Percentiles rank a stretch among this genome's conserved stretches.
These are phyloP conservation scores for Melipona quadrifasciata DNA, from an alignment of 1,140 invertebrate species.

Conservation along the genomic window DNA sequence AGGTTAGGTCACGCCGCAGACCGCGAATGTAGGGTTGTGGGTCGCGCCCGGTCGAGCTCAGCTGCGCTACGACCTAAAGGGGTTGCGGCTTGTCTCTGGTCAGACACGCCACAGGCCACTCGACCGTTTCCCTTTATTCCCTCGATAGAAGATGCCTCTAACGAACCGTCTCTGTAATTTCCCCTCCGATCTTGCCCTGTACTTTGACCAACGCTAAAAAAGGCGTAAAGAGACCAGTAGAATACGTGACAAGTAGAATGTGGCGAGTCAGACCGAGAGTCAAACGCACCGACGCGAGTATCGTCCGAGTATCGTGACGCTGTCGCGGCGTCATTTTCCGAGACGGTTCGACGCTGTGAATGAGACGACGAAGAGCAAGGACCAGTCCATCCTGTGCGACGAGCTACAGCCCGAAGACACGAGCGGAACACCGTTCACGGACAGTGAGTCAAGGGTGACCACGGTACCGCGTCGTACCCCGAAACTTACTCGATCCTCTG, in stretches of 20 bases:
- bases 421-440: no score
- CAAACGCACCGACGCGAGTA: not conserved
- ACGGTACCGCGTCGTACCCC: no score
- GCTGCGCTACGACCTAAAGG: conserved; percentile 73
- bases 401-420: no score
- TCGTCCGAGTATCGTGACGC: conserved; percentile 3
- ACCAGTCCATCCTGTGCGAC: not conserved
- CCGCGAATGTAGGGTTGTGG: conserved; percentile 81
- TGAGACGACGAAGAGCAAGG: no score
- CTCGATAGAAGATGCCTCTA: not conserved
- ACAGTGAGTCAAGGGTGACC: not conserved
- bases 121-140: conserved; percentile 12
- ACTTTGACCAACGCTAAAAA: not conserved
- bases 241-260: conserved; percentile 43
- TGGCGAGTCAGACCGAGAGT: conserved; percentile 25
- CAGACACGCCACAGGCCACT: conserved; percentile 48
- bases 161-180: conserved; percentile 17
- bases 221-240: not conserved
- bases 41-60: conserved; percentile 79
- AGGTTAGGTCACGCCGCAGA: conserved; percentile 78
- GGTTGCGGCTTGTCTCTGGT: conserved; percentile 64
- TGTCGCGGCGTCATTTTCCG: not conserved
- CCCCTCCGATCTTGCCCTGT: not conserved
- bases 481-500: conserved; percentile 14
- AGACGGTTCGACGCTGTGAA: not conserved